A percentile compares a stretch with the other conserved stretches of the same genome.
phyloP scores from a whole-genome alignment of 1,140 invertebrate genomes.

The Callitettix versicolor region DNA sequence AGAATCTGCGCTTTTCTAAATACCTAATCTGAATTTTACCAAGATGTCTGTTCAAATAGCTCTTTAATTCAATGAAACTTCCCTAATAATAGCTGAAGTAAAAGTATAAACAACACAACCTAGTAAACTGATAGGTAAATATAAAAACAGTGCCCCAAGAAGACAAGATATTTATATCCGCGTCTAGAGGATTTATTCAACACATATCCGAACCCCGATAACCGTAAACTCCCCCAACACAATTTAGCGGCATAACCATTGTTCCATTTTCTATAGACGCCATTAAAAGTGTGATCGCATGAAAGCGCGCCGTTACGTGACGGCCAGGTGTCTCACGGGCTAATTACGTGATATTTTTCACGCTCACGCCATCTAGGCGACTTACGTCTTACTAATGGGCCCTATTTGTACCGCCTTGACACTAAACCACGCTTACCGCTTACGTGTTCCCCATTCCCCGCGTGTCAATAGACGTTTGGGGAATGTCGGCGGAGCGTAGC shows the following conservation, averaged over 20 bases:
- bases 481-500: too few relatives aligned
- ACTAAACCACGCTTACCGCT: too few relatives aligned
- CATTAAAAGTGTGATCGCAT: neutral
- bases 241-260: neutral
- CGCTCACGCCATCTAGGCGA: neutral
- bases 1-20: too few relatives aligned
- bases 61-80: too few relatives aligned
- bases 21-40: too few relatives aligned
- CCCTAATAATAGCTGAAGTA: too few relatives aligned
- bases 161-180: too few relatives aligned
- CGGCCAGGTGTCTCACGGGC: conserved; percentile 1
- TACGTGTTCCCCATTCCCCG: neutral
- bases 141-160: too few relatives aligned
- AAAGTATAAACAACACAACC: too few relatives aligned
- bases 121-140: too few relatives aligned
- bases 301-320: neutral
- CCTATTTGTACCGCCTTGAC: too few relatives aligned
- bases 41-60: too few relatives aligned
- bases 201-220: neutral
- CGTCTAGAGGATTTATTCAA: neutral
- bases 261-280: neutral
- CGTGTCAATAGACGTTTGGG: neutral
- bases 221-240: neutral
- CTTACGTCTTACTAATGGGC: neutral
- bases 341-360: conserved; percentile 12